phyloP scores from a whole-genome alignment of 2,888 invertebrate species.

The Toxonevra muliebris region DNA sequence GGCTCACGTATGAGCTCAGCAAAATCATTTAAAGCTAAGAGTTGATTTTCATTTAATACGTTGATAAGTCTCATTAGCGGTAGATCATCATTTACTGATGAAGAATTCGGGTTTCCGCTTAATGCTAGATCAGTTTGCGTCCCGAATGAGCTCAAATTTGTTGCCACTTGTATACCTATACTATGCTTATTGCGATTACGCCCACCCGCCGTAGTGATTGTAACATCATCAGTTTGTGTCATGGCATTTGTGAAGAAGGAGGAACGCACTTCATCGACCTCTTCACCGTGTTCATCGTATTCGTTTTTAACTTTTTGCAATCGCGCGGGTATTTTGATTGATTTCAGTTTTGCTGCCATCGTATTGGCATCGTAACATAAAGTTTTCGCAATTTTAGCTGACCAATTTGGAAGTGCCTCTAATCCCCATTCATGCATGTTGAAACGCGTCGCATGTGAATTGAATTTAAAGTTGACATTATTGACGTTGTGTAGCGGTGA shows the following conservation, averaged over 20 bases:
- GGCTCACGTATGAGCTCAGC: constrained; percentile 40
- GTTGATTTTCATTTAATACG: constrained; percentile 43
- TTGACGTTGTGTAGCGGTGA: constrained; percentile 44
- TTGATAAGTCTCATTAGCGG: constrained; percentile 41
- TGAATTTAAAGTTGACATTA: constrained; percentile 43
- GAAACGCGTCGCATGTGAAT: constrained; percentile 37
- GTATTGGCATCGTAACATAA: constrained; percentile 37
- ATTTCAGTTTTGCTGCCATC: constrained; percentile 34
- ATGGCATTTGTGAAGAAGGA: constrained; percentile 39
- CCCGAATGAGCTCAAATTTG: constrained; percentile 24
- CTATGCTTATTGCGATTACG: constrained; percentile 17
- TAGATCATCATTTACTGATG: constrained; percentile 32
- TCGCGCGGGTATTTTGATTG: constrained; percentile 36
- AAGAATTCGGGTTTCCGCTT: background rate
- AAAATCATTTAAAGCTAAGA: constrained; percentile 43
- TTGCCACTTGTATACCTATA: constrained; percentile 27
- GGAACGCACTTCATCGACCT: constrained; percentile 32
- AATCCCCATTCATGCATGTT: constrained; percentile 43
- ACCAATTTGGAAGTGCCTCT: constrained; percentile 32
- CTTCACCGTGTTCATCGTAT: constrained; percentile 9
- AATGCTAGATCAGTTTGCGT: constrained; percentile 34
- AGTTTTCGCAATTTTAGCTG: constrained; percentile 36
- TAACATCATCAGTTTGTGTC: constrained; percentile 42
- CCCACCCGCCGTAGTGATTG: background rate
- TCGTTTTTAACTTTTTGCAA: constrained; percentile 35